Evolutionary conservation across 1,140 invertebrate species (phyloP).

Genomic region (Dreissena rostriformis): DNA sequence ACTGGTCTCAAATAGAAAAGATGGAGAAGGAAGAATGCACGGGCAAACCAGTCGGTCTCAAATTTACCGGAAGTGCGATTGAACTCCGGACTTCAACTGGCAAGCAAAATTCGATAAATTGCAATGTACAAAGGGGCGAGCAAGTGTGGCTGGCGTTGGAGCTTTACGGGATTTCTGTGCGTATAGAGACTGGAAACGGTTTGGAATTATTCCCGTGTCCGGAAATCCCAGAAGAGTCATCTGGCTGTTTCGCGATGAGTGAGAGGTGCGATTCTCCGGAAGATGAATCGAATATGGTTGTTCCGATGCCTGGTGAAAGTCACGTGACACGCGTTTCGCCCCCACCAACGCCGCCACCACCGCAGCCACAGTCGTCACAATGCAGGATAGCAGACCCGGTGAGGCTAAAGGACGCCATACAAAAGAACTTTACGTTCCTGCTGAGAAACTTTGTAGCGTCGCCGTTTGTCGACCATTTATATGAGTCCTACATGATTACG

Average conservation of each 20-base stretch:
- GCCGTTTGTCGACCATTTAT: constrained; percentile 32
- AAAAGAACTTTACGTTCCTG: constrained; percentile 23
- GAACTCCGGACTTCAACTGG: neutral
- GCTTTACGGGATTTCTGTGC: constrained; percentile 15
- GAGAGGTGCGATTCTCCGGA: neutral
- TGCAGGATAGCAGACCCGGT: constrained; percentile 16
- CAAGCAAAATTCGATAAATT: constrained; percentile 10
- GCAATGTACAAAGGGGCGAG: neutral
- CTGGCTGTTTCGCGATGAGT: neutral
- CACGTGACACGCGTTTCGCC: neutral
- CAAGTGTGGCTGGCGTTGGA: constrained; percentile 15
- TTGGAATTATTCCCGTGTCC: neutral
- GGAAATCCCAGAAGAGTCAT: constrained; percentile 5
- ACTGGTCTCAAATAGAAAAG: constrained; percentile 22
- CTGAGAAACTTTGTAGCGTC: constrained; percentile 14
- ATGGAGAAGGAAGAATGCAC: constrained; percentile 36
- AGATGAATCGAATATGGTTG: neutral
- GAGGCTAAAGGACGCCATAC: constrained; percentile 4
- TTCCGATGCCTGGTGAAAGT: neutral
- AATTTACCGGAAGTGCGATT: constrained; percentile 6
- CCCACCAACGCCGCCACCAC: neutral
- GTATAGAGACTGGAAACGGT: neutral
- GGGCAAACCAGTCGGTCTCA: constrained; percentile 14
- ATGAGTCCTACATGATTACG: constrained; percentile 17
- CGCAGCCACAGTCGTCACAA: neutral